Base-by-base conservation (phyloP, 2,888 invertebrate species). In the Plebejus anna region DNA sequence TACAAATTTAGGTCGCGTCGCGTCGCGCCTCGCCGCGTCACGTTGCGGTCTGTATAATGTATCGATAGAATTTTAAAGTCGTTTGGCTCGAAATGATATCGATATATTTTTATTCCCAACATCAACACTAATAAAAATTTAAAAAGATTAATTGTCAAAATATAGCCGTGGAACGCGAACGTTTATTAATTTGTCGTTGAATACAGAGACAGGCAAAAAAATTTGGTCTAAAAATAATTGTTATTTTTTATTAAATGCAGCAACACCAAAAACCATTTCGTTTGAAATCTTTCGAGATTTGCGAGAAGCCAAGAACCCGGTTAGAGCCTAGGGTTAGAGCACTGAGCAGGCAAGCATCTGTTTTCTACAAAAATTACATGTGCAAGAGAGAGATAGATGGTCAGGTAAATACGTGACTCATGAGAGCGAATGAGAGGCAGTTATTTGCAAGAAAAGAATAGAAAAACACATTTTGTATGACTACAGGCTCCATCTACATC, bases 401-500 rank as follows among this genome's bases (percentile, higher is more conserved):
- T 66, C 32, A 66, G 66, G 66, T 36, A 66, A 66, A 66, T 66
- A 36, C 76, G 47, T 75, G 47, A 70, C 70, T 57, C 22, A 32
- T 16, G 9, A 57, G 32, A 47, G 16, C 59, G 47, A 22, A 47
- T 36, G 9, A 57, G 13, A 47, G 16, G 38, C 28, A 59, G 2
- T 28, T 47, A 59, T 61, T 47, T 36, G 32, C 73, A 61, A 13
- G 76, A 70, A 57, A 66, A 72, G 80, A 77, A 79, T 78, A 77
- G 81, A 75, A 22, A 80, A 32, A 78, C 76, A 80, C 7, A 70
- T 16, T 72, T 47, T 75, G 22, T 75, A 55, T 77, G 79, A 78
- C 79, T 80, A 80, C 81, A 80, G 82, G 78, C 80, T 70, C 75
- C 77, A 57, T 59, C 59, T 72, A 38, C 78, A 75, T 83, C 81